Base-by-base conservation (phyloP, 30 jellyfish, hydroid and myxozoan species). In the Nemopilema nomurai region DNA sequence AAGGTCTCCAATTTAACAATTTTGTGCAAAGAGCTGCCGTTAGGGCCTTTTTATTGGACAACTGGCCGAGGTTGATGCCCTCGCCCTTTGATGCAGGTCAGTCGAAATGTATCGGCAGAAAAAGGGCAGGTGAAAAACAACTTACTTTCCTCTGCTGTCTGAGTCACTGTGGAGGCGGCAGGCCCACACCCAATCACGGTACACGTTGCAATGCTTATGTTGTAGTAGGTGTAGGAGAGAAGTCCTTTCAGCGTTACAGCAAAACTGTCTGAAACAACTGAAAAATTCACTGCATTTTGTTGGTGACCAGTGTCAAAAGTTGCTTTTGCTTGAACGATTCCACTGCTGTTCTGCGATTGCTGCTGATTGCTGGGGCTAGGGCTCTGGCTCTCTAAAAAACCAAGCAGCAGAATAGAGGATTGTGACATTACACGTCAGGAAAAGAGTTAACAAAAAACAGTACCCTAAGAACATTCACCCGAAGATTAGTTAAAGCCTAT, bases 121-220 rank as follows among this genome's bases (percentile, higher is more conserved):
- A n/a, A 41, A 13, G 13, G 57, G 13, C 9, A 41, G 9, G 13
- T 41, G 57, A 41, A 3, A 41, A 3, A 25, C 52, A 28, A 69
- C 90, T 69, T 52, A 82, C 90, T 51, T 4, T 49, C 24, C 29
- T 82, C 52, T 4, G 73, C 80, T 18, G 91, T 83, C 31, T 51
- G 53, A 9, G 31, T 33, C 7, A 16, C n/a, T 49, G 23, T 19
- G 18, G 70, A 20, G 52, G 84, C 86, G 19, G 29, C n/a, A 8
- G 91, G 86, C 8, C 91, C 91, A 57, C 91, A 83, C n/a, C 91
- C 91, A 0, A 71, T 32, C 25, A n/a, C 74, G 22, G 80, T 83
- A 66, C 91, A 83, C 3, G 80, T 24, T 18, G 72, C 71, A 9
- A 62, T 62, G 74, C 80, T 28, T 13, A 83, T 27, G 62, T 71